Conservation (phyloP, 2,888 invertebrate species). For the Odontocolon sp. region DNA sequence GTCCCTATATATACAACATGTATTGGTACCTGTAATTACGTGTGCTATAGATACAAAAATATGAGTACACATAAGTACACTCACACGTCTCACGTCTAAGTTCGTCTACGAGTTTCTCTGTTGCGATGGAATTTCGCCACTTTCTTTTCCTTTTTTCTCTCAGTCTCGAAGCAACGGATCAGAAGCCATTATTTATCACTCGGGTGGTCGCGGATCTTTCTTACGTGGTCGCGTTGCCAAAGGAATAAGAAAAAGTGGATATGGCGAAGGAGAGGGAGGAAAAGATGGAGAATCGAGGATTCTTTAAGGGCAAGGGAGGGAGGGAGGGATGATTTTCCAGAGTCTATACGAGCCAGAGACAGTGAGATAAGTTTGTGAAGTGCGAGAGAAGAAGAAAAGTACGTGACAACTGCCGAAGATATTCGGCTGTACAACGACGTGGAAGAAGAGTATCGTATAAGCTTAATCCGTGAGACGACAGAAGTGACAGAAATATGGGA, state of each 20-base stretch:
- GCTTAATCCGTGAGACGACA: conserved; percentile 73
- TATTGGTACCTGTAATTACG: too few species aligned
- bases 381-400: conserved; percentile 47
- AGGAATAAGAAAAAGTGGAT: conserved; percentile 36
- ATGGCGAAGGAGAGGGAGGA: conserved; percentile 34
- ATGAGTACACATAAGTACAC: not conserved
- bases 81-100: not conserved
- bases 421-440: conserved; percentile 67
- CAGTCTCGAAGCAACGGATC: conserved; percentile 64
- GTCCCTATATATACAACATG: too few species aligned
- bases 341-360: conserved; percentile 9
- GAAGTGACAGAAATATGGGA: conserved; percentile 70
- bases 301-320: not conserved
- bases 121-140: conserved; percentile 8
- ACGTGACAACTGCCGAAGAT: conserved; percentile 76
- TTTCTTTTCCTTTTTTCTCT: conserved; percentile 24
- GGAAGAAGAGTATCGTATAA: conserved; percentile 69
- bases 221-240: conserved; percentile 10
- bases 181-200: conserved; percentile 67
- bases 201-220: conserved; percentile 3
- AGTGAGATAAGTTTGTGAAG: conserved; percentile 35
- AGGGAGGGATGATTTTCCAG: conserved; percentile 37
- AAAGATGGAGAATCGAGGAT: conserved; percentile 32
- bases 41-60: too few species aligned
- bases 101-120: conserved; percentile 53